Base-by-base conservation (phyloP, 1,140 invertebrate genomes). In the Choristoneura fumiferana region DNA sequence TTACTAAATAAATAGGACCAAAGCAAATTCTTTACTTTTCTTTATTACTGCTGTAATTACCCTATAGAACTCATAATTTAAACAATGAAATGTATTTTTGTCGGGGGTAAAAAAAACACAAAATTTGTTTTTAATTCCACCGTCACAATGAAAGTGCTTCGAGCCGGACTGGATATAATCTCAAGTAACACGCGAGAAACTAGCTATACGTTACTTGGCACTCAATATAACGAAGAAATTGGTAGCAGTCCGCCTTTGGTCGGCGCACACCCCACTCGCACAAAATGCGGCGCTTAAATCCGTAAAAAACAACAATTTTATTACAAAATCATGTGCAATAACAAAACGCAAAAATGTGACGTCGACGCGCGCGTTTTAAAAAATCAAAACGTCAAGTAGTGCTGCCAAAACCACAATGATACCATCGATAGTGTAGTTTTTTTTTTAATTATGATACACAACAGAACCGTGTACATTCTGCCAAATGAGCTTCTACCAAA, bases 401-500 rank as follows among this genome's bases (percentile, higher is more conserved):
- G 59, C 54, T 61, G 49, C 40, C 54, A 52, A 57, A 54, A 57
- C 45, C 34, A 61, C 13, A 38, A 39, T 8, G 14, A 39, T 10
- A 10, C 15, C 17, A 39, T 40, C 65, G 60, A 57, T 59, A 40
- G 52, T 66, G 35, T 61, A 29, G 40, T 62, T 18, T 8, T 54
- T 12, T 52, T 55, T 22, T 52, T 58, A 45, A 54, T 61, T 45
- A 87, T 89, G 86, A 81, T 86, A 66, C 83, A 89, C 55, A 87
- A 89, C 57, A 77, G 82, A 43, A 89, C 86, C 33, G 86, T 89
- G 34, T 88, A 86, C 54, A 87, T 89, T 61, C 71, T 89, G 69
- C 86, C 86, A 63, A 89, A 89, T 53, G 86, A 89, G 71, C 64
- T 89, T 6, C 65, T 89, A 57, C 86, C 86, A 62, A 87, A 85